Conservation (phyloP, 2,888 invertebrate genomes). For the Plusia festucae region DNA sequence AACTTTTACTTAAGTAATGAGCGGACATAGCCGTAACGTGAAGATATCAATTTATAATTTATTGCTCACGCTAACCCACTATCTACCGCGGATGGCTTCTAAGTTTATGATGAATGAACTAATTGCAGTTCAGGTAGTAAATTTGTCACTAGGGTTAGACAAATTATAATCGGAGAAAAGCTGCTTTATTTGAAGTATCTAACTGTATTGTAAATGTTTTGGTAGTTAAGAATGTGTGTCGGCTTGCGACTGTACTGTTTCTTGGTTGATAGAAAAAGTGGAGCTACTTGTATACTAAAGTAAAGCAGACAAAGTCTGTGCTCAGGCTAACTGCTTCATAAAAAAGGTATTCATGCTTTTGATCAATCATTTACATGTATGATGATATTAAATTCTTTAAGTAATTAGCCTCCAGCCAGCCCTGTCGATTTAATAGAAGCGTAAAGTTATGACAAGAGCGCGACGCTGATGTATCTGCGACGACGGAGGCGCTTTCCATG, state of each 20-base stretch:
- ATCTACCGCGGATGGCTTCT: slow-evolving; percentile 42
- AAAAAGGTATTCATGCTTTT: too few relatives aligned
- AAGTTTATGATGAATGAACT: slow-evolving; percentile 55
- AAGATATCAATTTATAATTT: slow-evolving; percentile 55
- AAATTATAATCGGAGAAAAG: slow-evolving; percentile 19
- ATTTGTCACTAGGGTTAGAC: slow-evolving; percentile 42
- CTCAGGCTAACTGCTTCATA: too few relatives aligned
- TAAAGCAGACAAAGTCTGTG: too few relatives aligned
- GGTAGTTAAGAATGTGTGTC: not conserved
- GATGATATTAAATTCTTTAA: not conserved
- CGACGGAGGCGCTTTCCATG: slow-evolving; percentile 45
- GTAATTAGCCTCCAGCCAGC: slow-evolving; percentile 21
- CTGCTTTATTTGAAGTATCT: slow-evolving; percentile 3
- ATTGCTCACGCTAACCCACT: slow-evolving; percentile 36
- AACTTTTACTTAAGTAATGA: slow-evolving; percentile 10
- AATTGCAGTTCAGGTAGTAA: slow-evolving; percentile 50
- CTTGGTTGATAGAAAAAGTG: too few relatives aligned
- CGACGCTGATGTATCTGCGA: slow-evolving; percentile 55
- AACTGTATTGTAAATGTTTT: not conserved
- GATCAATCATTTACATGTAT: too few relatives aligned
- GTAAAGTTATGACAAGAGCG: slow-evolving; percentile 50
- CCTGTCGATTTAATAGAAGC: slow-evolving; percentile 38
- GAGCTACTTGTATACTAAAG: too few relatives aligned
- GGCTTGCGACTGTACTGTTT: too few relatives aligned
- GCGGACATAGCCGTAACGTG: slow-evolving; percentile 42